Evolutionary conservation across 2,888 invertebrate genomes (phyloP).

Genomic region (Folsomia candida): DNA sequence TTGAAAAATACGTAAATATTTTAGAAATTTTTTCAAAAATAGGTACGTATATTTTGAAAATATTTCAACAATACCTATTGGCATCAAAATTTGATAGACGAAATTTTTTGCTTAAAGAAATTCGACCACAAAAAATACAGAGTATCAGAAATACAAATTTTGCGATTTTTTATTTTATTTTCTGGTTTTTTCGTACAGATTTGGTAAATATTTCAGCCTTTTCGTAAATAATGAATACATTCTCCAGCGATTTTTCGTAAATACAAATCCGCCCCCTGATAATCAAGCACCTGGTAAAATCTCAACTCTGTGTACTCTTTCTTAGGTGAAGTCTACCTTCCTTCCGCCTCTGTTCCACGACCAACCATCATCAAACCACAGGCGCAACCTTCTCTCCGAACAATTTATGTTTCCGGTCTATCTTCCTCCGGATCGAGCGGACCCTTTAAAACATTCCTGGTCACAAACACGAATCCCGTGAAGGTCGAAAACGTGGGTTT

Average conservation of each 20-base stretch:
- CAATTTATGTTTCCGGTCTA: conserved; percentile 2
- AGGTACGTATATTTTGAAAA: no score
- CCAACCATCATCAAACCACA: conserved; percentile 2
- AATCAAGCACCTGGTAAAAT: no score
- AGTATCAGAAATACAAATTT: background rate
- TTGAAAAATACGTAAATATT: no score
- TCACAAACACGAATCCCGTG: conserved; percentile 4
- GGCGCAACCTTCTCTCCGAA: background rate
- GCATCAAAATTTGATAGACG: no score
- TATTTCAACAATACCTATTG: no score
- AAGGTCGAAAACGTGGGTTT: background rate
- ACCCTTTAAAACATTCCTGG: conserved; percentile 5
- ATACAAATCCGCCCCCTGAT: no score
- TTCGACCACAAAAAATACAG: no score
- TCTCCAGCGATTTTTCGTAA: no score
- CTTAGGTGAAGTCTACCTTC: conserved; percentile 18
- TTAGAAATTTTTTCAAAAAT: no score
- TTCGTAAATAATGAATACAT: background rate
- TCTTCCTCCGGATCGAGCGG: background rate
- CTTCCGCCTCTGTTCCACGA: background rate
- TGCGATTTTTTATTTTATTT: background rate
- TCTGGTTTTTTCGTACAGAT: background rate
- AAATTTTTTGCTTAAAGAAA: no score
- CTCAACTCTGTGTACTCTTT: no score
- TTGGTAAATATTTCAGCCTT: background rate